Base-by-base conservation (phyloP, 2,888 invertebrate genomes). In the Taenaris catops region DNA sequence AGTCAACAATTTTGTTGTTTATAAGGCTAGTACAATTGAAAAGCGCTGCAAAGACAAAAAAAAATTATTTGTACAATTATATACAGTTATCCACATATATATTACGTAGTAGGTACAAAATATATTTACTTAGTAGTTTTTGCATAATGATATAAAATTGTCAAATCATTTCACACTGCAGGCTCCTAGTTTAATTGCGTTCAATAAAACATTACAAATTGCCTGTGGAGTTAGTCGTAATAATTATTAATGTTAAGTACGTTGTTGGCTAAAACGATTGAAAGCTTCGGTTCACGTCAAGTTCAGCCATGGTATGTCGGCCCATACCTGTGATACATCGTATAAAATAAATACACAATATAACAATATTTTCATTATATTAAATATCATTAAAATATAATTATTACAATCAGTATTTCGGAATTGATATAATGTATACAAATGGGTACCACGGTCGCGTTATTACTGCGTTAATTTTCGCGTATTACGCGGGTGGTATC, bases 21-120 rank as follows among this genome's bases (percentile, higher is more conserved):
- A n/a, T n/a, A n/a, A n/a, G n/a, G n/a, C n/a, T n/a, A n/a, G n/a
- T n/a, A n/a, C n/a, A n/a, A n/a, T n/a, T n/a, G n/a, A n/a, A n/a
- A n/a, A n/a, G n/a, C n/a, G n/a, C n/a, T n/a, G n/a, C n/a, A n/a
- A n/a, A n/a, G n/a, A n/a, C n/a, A n/a, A n/a, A n/a, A n/a, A n/a
- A n/a, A n/a, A n/a, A n/a, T n/a, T n/a, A n/a, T n/a, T n/a, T n/a
- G n/a, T n/a, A n/a, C n/a, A n/a, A n/a, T n/a, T n/a, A n/a, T n/a
- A n/a, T n/a, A n/a, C n/a, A n/a, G n/a, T 63, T 66, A 67, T 62
- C 61, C 58, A 58, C 54, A 38, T 56, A 53, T 63, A 62, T 58
- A n/a, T n/a, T n/a, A 56, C 53, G 49, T 58, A 53, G 43, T 36
- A 26, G 24, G 24, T 43, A 36, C 41, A 38, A 21, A 41, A 48